Evolutionary conservation across 37 sponge, comb jelly and placozoan genomes (phyloP).

Genomic region (Mnemiopsis leidyi): DNA sequence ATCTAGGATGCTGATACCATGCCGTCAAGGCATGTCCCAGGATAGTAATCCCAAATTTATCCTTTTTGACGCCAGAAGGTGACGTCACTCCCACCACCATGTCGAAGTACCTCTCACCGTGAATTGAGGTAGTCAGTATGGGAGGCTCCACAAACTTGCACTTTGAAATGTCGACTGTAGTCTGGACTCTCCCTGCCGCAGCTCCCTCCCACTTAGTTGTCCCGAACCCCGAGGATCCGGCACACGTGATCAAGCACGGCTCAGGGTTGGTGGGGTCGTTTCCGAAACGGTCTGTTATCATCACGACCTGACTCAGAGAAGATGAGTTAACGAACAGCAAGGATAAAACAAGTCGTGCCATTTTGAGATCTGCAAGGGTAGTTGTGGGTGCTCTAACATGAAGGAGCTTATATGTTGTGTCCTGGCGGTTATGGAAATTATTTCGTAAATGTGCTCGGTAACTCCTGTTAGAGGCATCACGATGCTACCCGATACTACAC

Average conservation of each 20-base stretch:
- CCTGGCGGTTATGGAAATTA: no score
- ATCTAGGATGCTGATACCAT: not conserved
- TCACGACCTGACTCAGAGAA: not conserved
- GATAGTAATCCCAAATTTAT: not conserved
- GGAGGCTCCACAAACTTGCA: not conserved
- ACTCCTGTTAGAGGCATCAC: no score
- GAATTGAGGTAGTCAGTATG: not conserved
- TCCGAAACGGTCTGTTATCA: not conserved
- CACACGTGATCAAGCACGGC: not conserved
- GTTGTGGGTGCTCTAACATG: no score
- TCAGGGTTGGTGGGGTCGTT: not conserved
- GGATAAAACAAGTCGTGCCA: no score
- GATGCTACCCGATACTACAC: no score
- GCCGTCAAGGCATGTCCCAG: not conserved
- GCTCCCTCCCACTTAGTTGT: not conserved
- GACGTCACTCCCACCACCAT: not conserved
- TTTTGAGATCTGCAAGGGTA: no score
- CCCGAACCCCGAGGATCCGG: not conserved
- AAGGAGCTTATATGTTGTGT: no score
- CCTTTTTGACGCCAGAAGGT: not conserved
- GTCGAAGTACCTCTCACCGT: not conserved
- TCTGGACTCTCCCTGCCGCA: not conserved
- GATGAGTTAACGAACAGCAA: no score
- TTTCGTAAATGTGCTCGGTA: no score
- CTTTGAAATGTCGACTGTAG: not conserved